Conservation (phyloP, 1,140 invertebrate genomes). For the Drosophila takahashii region DNA sequence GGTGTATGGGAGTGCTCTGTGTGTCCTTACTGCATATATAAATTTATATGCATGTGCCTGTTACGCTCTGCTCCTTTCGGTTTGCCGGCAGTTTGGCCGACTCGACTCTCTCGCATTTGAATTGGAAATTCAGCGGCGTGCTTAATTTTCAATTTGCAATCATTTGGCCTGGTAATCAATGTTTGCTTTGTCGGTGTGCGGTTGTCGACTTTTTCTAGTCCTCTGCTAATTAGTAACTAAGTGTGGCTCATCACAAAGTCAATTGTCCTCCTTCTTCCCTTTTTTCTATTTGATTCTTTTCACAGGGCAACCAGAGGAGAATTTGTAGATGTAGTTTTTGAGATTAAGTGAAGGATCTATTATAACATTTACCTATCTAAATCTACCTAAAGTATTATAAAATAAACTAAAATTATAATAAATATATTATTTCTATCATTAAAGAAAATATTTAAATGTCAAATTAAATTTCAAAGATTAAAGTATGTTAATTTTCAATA, state of each 20-base stretch:
- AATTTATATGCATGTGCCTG: constrained; percentile 67
- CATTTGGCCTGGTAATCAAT: constrained; percentile 72
- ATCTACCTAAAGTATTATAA: too few species aligned
- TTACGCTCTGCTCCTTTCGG: constrained; percentile 51
- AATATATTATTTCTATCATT: too few species aligned
- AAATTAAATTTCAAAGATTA: neutral
- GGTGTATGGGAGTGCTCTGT: neutral
- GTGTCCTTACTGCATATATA: constrained; percentile 40
- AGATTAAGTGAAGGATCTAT: neutral
- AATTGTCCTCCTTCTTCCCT: constrained; percentile 46
- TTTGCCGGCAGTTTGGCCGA: constrained; percentile 41
- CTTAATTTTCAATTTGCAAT: constrained; percentile 83
- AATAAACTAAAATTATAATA: too few species aligned
- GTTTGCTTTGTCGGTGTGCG: constrained; percentile 45
- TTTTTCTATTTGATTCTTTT: neutral
- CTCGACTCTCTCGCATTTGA: constrained; percentile 59
- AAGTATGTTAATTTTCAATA: constrained; percentile 48
- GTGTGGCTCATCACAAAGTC: constrained; percentile 63
- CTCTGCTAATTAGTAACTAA: constrained; percentile 69
- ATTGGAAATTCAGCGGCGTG: constrained; percentile 74
- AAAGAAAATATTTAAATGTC: neutral
- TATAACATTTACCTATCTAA: neutral
- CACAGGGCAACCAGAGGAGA: neutral
- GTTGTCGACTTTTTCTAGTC: constrained; percentile 47
- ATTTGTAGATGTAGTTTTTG: neutral